These are phyloP conservation scores for Procavia capensis DNA, from an alignment of 2,113 vertebrate species.

Conservation along the genomic window DNA sequence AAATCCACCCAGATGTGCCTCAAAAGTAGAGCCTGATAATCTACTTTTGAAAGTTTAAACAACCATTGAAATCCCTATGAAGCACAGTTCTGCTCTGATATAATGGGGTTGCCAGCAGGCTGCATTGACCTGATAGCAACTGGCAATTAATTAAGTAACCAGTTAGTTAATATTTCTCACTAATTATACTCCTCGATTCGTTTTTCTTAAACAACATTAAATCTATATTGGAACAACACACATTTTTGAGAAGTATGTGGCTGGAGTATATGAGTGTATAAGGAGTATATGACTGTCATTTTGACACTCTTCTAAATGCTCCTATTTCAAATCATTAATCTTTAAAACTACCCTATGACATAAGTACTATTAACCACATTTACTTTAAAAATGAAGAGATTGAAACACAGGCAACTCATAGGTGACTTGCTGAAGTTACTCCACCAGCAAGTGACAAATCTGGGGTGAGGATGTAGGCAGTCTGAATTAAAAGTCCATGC, in stretches of 20 bases:
- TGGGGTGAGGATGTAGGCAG: not conserved
- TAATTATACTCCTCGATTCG: not conserved
- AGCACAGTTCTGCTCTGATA: not conserved
- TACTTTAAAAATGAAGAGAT: not conserved
- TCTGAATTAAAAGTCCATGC: not conserved
- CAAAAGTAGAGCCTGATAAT: not conserved
- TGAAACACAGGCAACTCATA: not conserved
- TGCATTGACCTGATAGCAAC: not conserved
- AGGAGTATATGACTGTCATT: not conserved
- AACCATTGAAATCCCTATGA: not conserved
- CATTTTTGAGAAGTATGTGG: not conserved
- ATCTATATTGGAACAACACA: not conserved
- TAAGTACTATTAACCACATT: not conserved
- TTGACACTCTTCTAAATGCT: not conserved
- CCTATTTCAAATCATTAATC: not conserved
- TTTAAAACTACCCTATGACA: not conserved
- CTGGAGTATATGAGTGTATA: too few species aligned
- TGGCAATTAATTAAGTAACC: not conserved
- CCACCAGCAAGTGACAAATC: not conserved
- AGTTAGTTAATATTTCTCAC: not conserved
- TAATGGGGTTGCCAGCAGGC: not conserved
- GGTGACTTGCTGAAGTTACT: not conserved
- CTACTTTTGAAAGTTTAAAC: too few species aligned
- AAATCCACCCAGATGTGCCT: not conserved
- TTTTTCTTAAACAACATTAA: conserved; percentile 22